Evolutionary conservation across 2,888 invertebrate genomes (phyloP), one percentile per base, ranked within the genome.

Genomic region (Reticulitermes lucifugus): DNA sequence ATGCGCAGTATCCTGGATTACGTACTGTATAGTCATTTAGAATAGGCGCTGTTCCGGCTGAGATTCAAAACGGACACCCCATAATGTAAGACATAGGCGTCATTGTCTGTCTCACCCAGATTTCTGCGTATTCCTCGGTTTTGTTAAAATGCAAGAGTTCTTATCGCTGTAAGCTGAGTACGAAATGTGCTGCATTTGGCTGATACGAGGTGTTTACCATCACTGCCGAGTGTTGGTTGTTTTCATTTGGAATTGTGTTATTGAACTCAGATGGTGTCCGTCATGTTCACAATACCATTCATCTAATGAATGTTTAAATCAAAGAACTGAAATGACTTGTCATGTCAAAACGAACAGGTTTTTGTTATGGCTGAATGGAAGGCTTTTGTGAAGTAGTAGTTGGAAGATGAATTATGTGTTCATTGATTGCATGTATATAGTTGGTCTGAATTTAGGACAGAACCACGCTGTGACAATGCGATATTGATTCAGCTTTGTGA

Each of bases 401-500:
- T 25, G 65, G 65, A 29, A 6, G 73, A 2, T 21, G 73, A 73
- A 73, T 73, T 41, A 4, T 73, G 14, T 41, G 3, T 35, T 21
- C 73, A 41, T 21, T 71, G 71, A 73, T 73, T 46, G 46, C 10
- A 12, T 73, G n/a, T 65, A 65, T 65, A 65, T 6, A 60, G 21
- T 6, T 2, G 46, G 46, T 6, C 9, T 55, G 14, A 2, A 65
- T n/a, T 65, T 2, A n/a, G 73, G 35, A 73, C 73, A 35, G 73
- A 21, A 3, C 41, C 25, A 9, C 10, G 14, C 65, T 65, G 5
- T 65, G n/a, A 65, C 41, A 41, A 21, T 73, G 73, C 41, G 21
- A 73, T 41, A 73, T 73, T 73, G 73, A 73, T 73, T 73, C 35
- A 41, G 21, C 41, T 73, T 73, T 73, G 73, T 73, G 73, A 73